phyloP scores from a whole-genome alignment of 2,888 invertebrate genomes.

The Agrilus biguttatus region DNA sequence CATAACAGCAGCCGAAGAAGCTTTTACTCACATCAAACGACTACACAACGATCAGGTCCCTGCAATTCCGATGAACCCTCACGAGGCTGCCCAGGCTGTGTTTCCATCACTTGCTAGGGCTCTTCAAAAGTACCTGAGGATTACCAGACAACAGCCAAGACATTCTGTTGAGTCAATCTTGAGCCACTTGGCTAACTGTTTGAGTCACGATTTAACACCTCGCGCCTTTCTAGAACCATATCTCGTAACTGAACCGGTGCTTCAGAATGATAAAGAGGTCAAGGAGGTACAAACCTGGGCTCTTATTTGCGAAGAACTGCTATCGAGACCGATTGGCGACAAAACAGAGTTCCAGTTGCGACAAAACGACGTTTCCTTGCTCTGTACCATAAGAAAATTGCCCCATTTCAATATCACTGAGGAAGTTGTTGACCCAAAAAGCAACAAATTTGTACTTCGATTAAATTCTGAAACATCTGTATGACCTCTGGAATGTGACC shows the following conservation, averaged over 20 bases:
- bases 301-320: constrained; percentile 79
- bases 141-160: constrained; percentile 90
- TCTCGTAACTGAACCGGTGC: constrained; percentile 69
- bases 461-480: constrained; percentile 95
- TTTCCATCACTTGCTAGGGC: constrained; percentile 95
- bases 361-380: constrained; percentile 82
- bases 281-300: constrained; percentile 90
- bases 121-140: constrained; percentile 88
- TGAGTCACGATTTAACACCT: constrained; percentile 87
- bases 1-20: constrained; percentile 90
- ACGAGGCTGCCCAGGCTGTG: constrained; percentile 94
- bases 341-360: constrained; percentile 82
- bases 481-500: constrained; percentile 43
- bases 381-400: constrained; percentile 71
- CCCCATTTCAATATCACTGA: constrained; percentile 93
- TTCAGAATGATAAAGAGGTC: constrained; percentile 71
- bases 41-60: constrained; percentile 58
- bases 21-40: constrained; percentile 91
- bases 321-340: constrained; percentile 73
- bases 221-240: constrained; percentile 92
- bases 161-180: constrained; percentile 91
- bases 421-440: constrained; percentile 91
- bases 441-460: constrained; percentile 85
- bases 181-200: constrained; percentile 77
- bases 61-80: constrained; percentile 78